phyloP scores from a whole-genome alignment of 1,140 invertebrate species.

The Bombus superbus region DNA sequence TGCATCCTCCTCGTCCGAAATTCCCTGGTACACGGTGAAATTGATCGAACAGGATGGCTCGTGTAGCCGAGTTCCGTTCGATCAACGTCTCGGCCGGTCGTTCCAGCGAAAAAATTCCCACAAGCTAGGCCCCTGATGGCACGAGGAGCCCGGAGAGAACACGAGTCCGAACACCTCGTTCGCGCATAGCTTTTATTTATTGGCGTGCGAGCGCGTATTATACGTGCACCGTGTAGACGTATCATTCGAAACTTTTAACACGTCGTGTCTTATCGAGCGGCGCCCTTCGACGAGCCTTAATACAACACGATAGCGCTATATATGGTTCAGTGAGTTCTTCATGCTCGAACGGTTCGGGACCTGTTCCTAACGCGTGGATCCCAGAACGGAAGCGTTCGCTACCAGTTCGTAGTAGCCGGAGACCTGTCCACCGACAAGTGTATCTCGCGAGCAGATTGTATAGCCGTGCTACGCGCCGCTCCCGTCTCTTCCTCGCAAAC shows the following conservation, averaged over 20 bases:
- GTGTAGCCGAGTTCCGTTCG: slow-evolving; percentile 7
- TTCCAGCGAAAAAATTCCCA: slow-evolving; percentile 32
- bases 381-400: slow-evolving; percentile 37
- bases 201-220: slow-evolving; percentile 36
- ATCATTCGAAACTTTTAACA: slow-evolving; percentile 59
- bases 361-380: slow-evolving; percentile 47
- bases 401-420: slow-evolving; percentile 22
- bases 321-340: slow-evolving; percentile 55
- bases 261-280: slow-evolving; percentile 52
- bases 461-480: neutral
- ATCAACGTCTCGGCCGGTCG: neutral
- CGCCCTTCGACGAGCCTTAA: slow-evolving; percentile 35
- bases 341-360: slow-evolving; percentile 43
- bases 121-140: neutral
- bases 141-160: neutral
- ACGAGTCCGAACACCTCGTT: slow-evolving; percentile 19
- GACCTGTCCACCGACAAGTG: slow-evolving; percentile 26
- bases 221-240: slow-evolving; percentile 47
- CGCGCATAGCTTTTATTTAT: slow-evolving; percentile 22
- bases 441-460: slow-evolving; percentile 26
- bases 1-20: too few relatives aligned
- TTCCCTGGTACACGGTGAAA: neutral
- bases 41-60: slow-evolving; percentile 10
- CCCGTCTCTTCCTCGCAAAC: neutral
- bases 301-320: slow-evolving; percentile 54